Base-by-base conservation (phyloP, 2,113 vertebrate genomes). In the Castor canadensis region DNA sequence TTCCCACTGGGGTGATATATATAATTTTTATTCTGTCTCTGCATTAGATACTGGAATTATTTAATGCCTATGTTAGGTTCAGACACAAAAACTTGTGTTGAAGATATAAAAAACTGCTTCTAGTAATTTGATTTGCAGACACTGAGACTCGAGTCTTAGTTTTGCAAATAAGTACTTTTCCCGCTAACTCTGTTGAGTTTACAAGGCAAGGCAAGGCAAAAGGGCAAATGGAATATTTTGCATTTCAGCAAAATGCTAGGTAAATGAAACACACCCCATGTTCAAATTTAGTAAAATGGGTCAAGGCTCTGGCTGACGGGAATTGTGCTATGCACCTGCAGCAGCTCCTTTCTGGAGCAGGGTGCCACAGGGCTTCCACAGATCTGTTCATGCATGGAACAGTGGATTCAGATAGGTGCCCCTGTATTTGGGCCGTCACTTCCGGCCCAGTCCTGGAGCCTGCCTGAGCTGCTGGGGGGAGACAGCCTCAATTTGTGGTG, bases 251-350 rank as follows among this genome's bases (percentile, higher is more conserved):
- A 43, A 52, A 35, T 28, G 10, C 54, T 5, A 7, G 38, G 45
- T 56, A 67, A 38, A 52, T 32, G 72, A 82, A 73, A 79, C 60
- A 71, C 20, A 76, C 47, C 54, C 32, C 9, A 0, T 11, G 13
- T 75, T 81, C 85, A 56, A 3, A 9, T 64, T 64, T 75, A 56
- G 45, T 80, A 12, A 64, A 62, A 24, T 69, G 93, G 93, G 71
- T 22, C n/a, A 1, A 11, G 16, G 1, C 60, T 66, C 43, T 47
- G 92, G 54, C 47, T 38, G 20, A 0, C 5, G 69, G 52, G 43
- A 28, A 52, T 1, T 43, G 22, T 1, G 1, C 0, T 6, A 4
- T 72, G 52, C 3, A 0, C 2, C 17, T 1, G n/a, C 19, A 0
- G 30, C 6, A 28, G 66, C 32, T 73, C 19, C 7, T 72, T 87